Evolutionary conservation across 2,888 invertebrate genomes (phyloP), one percentile per base, ranked within the genome.

Genomic region (Ecdyonurus torrentis): DNA sequence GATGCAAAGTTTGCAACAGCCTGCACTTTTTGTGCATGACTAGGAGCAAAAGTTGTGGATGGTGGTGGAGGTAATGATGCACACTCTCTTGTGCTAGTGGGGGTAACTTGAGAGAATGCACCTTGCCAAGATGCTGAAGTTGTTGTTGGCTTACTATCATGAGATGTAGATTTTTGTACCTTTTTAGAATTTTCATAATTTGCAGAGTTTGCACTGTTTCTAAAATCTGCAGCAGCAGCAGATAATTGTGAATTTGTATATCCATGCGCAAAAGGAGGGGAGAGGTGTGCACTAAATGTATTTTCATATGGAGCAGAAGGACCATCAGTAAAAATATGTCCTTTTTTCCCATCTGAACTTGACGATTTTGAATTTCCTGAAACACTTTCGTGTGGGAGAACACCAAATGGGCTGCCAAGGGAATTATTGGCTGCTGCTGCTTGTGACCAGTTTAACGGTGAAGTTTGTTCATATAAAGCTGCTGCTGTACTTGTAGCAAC

Each of bases 301-400:
- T 82, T 84, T 71, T 86, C 85, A 73, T 85, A 86, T 60, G 79
- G 75, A 5, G 74, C 69, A 60, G 71, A 66, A 66, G 77, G 74
- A 58, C 65, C 37, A 5, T 37, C 37, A 37, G 37, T 37, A 37
- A 37, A 37, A 37, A 37, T 37, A 37, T 37, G 37, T 5, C 55
- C 55, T 20, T 55, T 55, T n/a, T 55, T 55, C 10, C 10, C 10
- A n/a, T 22, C 22, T 10, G 22, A n/a, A 22, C 22, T 20, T 7
- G 55, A 20, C 22, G n/a, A 20, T 55, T 55, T n/a, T 7, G 55
- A 55, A 15, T 5, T 10, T 5, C 37, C 37, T 37, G 37, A 37
- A 67, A 86, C 84, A 77, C 84, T 86, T 75, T 88, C 87, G 73
- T 88, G 87, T 20, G 87, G 87, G 70, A 88, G 74, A 69, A 88